Evolutionary conservation across 2,888 invertebrate species (phyloP).

Genomic region (Ashinkailepas kermadecensis): DNA sequence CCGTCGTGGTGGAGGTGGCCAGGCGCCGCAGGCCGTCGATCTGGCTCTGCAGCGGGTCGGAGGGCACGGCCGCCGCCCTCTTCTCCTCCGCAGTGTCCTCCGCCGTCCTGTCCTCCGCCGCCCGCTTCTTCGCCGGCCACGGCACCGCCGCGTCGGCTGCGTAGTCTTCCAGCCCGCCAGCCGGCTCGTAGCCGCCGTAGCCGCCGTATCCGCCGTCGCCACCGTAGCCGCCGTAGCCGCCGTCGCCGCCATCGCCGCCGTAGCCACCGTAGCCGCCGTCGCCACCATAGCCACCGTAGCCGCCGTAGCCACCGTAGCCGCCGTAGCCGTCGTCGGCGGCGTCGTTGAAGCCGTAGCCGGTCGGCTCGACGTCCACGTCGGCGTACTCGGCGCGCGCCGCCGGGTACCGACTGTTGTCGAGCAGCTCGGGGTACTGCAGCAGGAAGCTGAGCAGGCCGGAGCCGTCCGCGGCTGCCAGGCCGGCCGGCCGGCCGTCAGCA

Average conservation of each 20-base stretch:
- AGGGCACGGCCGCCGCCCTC: not conserved
- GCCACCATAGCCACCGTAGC: too few species aligned
- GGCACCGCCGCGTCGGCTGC: too few species aligned
- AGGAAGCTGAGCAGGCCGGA: not conserved
- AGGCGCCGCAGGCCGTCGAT: not conserved
- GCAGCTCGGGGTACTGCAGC: not conserved
- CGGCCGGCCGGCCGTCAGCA: too few species aligned
- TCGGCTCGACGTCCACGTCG: not conserved
- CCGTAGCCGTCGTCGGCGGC: too few species aligned
- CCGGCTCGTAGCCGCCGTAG: not conserved
- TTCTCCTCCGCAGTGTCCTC: too few species aligned
- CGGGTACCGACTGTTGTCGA: not conserved
- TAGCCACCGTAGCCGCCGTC: too few species aligned
- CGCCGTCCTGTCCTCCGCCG: not conserved
- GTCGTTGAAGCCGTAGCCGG: too few species aligned
- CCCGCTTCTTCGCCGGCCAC: not conserved
- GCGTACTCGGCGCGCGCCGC: not conserved
- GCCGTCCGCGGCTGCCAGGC: not conserved
- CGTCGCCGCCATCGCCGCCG: too few species aligned
- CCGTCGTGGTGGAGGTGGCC: too few species aligned
- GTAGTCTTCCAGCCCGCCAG: too few species aligned
- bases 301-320: too few species aligned
- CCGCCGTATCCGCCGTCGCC: not conserved
- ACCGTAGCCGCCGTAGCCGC: too few species aligned
- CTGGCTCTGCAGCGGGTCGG: not conserved